These are phyloP conservation scores for Drosophila formosana DNA, from an alignment of 2,888 invertebrate genomes.

Conservation along the genomic window DNA sequence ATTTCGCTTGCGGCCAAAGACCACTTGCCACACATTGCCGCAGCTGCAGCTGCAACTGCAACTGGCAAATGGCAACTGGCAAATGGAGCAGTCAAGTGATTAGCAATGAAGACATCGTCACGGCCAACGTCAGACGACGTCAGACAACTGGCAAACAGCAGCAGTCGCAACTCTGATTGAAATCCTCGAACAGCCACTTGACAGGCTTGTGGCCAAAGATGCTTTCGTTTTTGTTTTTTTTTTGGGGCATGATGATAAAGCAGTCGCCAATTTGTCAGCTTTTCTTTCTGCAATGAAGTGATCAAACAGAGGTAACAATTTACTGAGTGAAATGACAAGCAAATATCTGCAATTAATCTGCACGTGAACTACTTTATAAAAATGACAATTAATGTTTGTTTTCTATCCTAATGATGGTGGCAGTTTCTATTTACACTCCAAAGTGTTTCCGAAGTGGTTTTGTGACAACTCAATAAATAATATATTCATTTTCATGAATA, in stretches of 20 bases:
- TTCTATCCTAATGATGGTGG: constrained; percentile 1
- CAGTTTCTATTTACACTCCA: neutral
- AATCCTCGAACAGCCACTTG: constrained; percentile 52
- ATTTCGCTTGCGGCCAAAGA: constrained; percentile 34
- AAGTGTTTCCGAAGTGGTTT: constrained; percentile 5
- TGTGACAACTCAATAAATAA: neutral
- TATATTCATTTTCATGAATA: neutral
- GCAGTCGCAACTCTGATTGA: constrained; percentile 56
- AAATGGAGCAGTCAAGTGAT: constrained; percentile 72
- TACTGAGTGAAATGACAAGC: constrained; percentile 22
- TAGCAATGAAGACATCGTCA: constrained; percentile 71
- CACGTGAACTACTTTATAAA: constrained; percentile 2
- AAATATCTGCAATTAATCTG: constrained; percentile 19
- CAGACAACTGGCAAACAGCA: constrained; percentile 5
- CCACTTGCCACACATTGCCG: constrained; percentile 15
- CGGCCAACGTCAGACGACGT: neutral
- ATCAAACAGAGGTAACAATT: constrained; percentile 28
- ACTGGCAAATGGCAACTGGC: constrained; percentile 29
- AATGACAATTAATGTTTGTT: constrained; percentile 18
- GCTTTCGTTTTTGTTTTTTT: constrained; percentile 34
- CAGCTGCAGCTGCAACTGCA: constrained; percentile 5
- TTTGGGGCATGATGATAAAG: constrained; percentile 36
- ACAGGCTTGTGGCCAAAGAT: constrained; percentile 27
- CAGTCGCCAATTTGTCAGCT: constrained; percentile 36
- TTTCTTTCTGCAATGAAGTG: neutral